phyloP scores from a whole-genome alignment of 2,888 invertebrate species.

The Nemapogon koenigi region DNA sequence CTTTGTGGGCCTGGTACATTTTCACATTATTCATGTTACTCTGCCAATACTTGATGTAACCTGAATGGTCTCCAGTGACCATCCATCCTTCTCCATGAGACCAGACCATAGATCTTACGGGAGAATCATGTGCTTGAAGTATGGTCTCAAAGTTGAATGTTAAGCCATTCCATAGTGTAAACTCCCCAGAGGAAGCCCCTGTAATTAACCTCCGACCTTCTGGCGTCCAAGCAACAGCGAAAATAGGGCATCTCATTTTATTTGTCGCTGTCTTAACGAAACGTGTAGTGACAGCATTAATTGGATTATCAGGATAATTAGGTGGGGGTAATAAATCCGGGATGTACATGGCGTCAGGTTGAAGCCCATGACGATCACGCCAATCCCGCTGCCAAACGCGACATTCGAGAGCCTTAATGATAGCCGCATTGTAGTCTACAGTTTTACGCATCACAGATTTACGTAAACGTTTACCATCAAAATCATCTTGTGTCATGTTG shows the following conservation, averaged over 20 bases:
- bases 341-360: conserved; percentile 95
- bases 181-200: conserved; percentile 98
- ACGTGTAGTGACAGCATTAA: conserved; percentile 92
- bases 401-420: conserved; percentile 90
- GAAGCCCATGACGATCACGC: conserved; percentile 86
- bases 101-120: conserved; percentile 99
- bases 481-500: conserved; percentile 85
- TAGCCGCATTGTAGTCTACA: conserved; percentile 96
- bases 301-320: conserved; percentile 93
- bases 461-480: conserved; percentile 93
- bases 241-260: conserved; percentile 99
- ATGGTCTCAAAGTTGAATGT: conserved; percentile 99
- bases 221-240: conserved; percentile 99
- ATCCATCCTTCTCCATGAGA: conserved; percentile 99
- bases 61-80: conserved; percentile 98
- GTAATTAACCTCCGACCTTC: conserved; percentile 97
- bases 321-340: conserved; percentile 93
- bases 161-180: conserved; percentile 99
- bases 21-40: conserved; percentile 99
- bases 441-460: conserved; percentile 98
- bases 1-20: conserved; percentile 99
- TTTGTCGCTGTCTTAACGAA: conserved; percentile 99
- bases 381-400: conserved; percentile 95
- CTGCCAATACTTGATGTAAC: conserved; percentile 99
- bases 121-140: conserved; percentile 99